These are phyloP conservation scores for Neogale vison DNA, from an alignment of 2,113 vertebrate species.

Conservation along the genomic window DNA sequence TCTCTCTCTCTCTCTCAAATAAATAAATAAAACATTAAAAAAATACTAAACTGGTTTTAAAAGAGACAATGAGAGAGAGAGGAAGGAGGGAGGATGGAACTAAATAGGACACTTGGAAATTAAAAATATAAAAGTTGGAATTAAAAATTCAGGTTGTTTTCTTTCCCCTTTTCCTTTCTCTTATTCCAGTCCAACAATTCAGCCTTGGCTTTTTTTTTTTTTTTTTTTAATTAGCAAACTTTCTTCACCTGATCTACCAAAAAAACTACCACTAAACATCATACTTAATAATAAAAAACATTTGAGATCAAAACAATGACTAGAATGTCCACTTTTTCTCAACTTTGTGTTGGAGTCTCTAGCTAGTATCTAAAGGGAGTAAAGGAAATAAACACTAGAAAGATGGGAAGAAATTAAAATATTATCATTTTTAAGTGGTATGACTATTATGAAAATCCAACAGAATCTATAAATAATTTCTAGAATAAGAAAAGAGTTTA, in stretches of 20 bases:
- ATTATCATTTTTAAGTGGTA: neutral
- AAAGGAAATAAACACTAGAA: neutral
- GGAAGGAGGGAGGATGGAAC: neutral
- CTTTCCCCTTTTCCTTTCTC: neutral
- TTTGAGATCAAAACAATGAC: neutral
- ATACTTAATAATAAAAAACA: neutral
- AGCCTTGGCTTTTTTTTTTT: neutral
- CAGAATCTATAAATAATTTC: neutral
- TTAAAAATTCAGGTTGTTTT: neutral
- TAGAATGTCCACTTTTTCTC: neutral
- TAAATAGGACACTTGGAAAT: neutral
- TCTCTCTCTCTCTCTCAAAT: neutral
- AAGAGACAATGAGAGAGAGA: neutral
- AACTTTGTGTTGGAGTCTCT: neutral
- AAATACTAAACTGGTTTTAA: neutral
- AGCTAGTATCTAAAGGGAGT: neutral
- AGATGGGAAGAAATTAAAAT: neutral
- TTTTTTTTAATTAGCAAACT: neutral
- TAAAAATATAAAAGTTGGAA: neutral
- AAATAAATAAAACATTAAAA: neutral
- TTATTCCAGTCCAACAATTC: neutral
- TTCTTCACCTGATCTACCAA: conserved; percentile 1
- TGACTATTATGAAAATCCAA: neutral
- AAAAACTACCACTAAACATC: neutral
- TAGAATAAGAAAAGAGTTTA: neutral